Base-by-base conservation (phyloP, 2,797 vertebrate genomes). In the Gobio occitaniae region DNA sequence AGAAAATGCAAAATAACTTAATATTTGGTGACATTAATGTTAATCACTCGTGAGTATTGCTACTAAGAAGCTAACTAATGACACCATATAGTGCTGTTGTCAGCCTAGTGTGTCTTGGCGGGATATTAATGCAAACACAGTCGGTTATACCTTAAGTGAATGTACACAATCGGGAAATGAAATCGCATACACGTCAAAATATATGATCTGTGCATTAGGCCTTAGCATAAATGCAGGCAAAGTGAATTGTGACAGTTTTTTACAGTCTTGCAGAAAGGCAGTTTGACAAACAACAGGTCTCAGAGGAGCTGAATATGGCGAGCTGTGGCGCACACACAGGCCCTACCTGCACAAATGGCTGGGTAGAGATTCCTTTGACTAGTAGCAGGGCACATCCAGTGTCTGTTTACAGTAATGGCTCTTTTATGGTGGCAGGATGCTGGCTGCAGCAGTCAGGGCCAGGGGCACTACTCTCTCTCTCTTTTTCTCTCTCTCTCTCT, bases 401-500 rank as follows among this genome's bases (percentile, higher is more conserved):
- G 79, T 83, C 71, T 77, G 71, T 78, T 83, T 86, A 84, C 80
- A 79, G 84, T 88, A 90, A 91, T 90, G 90, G 87, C 87, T 88
- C 90, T 90, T 87, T 88, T 85, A 82, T 75, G 79, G 89, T 90
- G 91, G 90, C 90, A 89, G 83, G 86, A 89, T 87, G 86, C 90
- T 88, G 88, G 89, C 88, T 89, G 78, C 63, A 82, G 90, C 75
- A 89, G 90, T 89, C 90, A 87, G 89, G 90, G 88, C 92, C 90
- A 90, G 90, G 89, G 92, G 92, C 92, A 86, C 80, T 81, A 76
- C 86, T 88, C 78, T 84, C 86, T 86, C 81, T 80, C 86, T 68
- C 65, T 81, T 25, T 86, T 78, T 80, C 47, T 79, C 11, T 70
- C 17, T 66, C 16, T 68, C 63, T 61, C 17, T 65, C 44, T 38